Base-by-base conservation (phyloP, 2,888 invertebrate genomes). In the Temnothorax unifasciatus region DNA sequence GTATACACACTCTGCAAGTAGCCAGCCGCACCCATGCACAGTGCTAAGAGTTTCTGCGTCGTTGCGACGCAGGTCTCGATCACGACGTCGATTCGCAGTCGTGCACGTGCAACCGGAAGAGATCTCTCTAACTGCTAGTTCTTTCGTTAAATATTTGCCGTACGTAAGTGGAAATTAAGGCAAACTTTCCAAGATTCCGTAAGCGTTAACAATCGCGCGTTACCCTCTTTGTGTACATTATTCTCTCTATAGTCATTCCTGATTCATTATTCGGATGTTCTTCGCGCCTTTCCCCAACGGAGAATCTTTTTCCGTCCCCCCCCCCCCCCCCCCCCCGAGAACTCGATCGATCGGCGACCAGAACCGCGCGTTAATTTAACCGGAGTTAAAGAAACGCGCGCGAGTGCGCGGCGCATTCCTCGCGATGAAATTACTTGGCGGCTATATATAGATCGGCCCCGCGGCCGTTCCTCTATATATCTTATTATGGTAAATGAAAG, bases 1-100 rank as follows among this genome's bases (percentile, higher is more conserved):
- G 44, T 77, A 85, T 77, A 85, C 73, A 86, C 77, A 61, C 82
- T 82, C 82, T 76, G 73, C 75, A 85, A 85, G 83, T 77, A 83
- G 85, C 41, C 61, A 57, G n/a, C 34, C 21, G 66, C 63, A 41
- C 25, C 68, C 29, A n/a, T n/a, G n/a, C n/a, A n/a, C n/a, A 59
- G 61, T 61, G 68, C 50, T 38, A 50, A 71, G 59, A 44, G 15
- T 71, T 59, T 71, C 41, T 71, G 57, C 54, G 41, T 18, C 52
- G 68, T 77, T 54, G 34, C 68, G 34, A 64, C 47, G 29, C 34
- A 25, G 52, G 25, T 38, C 9, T 41, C 57, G 41, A 25, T 57
- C 47, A 25, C 64, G 61, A 76, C 44, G 29, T 63, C n/a, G 44
- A 34, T 38, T 66, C 25, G 41, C 52, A 44, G 15, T 59, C 59